phyloP scores from a whole-genome alignment of 2,797 vertebrate species.

The Tinamus major region DNA sequence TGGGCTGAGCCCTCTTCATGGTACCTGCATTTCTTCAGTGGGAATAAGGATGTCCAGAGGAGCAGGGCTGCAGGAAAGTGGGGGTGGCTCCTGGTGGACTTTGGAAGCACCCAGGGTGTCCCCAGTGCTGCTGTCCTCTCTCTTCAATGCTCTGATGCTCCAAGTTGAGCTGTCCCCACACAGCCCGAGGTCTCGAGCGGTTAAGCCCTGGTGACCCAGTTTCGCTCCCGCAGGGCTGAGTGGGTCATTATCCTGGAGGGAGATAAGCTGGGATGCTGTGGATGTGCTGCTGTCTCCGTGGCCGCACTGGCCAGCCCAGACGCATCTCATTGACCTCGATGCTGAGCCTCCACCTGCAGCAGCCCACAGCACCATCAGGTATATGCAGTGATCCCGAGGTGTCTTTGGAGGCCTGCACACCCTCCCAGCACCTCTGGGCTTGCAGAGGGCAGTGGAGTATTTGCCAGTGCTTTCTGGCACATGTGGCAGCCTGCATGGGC shows the following conservation, averaged over 20 bases:
- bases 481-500: background rate
- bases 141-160: no score
- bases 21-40: background rate
- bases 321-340: constrained; percentile 76
- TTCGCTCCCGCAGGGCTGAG: no score
- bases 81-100: no score
- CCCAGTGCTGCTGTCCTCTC: no score
- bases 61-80: background rate
- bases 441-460: background rate
- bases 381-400: background rate
- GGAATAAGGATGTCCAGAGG: background rate
- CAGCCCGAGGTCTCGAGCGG: no score
- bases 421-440: background rate
- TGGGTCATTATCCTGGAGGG: no score
- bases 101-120: no score
- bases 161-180: no score
- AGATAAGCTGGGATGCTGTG: no score
- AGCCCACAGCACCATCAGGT: no score
- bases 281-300: constrained; percentile 13
- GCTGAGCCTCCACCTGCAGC: constrained; percentile 21
- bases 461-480: background rate
- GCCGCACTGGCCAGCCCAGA: constrained; percentile 55
- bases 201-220: no score
- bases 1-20: background rate
- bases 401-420: background rate